These are phyloP conservation scores for Dreissena rostriformis DNA, from an alignment of 1,140 invertebrate genomes.

Conservation along the genomic window DNA sequence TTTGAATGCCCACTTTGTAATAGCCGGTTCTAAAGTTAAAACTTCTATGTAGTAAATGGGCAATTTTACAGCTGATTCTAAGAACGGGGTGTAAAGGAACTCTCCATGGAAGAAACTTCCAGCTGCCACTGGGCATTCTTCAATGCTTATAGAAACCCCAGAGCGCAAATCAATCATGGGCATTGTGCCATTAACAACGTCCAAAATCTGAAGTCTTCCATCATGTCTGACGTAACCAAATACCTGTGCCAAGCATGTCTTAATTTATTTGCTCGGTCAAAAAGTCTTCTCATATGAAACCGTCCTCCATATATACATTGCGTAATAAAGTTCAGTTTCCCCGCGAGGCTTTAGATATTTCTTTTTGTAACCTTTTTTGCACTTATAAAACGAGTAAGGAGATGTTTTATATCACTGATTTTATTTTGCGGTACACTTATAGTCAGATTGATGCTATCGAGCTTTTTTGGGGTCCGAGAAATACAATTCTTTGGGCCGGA, in stretches of 20 bases:
- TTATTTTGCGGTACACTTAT: slow-evolving; percentile 2
- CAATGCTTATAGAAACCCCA: not conserved
- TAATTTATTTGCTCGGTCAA: not conserved
- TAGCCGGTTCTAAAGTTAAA: not conserved
- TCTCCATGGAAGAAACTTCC: slow-evolving; percentile 18
- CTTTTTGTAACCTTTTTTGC: slow-evolving; percentile 11
- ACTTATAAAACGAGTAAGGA: not conserved
- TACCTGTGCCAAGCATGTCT: slow-evolving; percentile 19
- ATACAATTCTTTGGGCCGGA: slow-evolving; percentile 7
- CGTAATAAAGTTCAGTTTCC: slow-evolving; percentile 9
- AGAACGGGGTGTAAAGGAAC: not conserved
- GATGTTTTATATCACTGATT: not conserved
- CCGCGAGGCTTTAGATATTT: not conserved
- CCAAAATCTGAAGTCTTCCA: slow-evolving; percentile 8
- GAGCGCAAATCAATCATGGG: slow-evolving; percentile 3
- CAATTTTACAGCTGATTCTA: not conserved
- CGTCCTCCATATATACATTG: slow-evolving; percentile 15
- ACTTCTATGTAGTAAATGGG: slow-evolving; percentile 14
- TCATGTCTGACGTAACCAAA: slow-evolving; percentile 9
- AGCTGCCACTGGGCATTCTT: slow-evolving; percentile 18
- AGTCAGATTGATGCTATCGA: not conserved
- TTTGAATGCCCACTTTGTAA: not conserved
- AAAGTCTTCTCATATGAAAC: slow-evolving; percentile 1
- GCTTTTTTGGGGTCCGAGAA: slow-evolving; percentile 7
- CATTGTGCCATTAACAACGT: slow-evolving; percentile 21